Conservation (phyloP, 2,113 vertebrate genomes). For the Camelus dromedarius region DNA sequence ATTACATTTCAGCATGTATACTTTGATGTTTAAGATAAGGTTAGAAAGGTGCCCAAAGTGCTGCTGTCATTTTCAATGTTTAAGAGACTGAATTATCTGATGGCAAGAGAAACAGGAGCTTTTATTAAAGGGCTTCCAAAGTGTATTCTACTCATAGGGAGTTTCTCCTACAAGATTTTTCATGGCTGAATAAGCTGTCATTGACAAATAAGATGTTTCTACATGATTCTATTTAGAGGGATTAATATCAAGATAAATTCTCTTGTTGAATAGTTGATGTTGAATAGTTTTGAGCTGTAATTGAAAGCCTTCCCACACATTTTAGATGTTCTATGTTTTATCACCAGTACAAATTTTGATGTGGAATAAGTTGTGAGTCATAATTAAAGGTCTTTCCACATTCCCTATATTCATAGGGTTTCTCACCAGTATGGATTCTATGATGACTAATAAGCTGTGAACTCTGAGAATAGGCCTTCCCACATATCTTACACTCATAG, state of each 20-base stretch:
- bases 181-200: slow-evolving; percentile 71
- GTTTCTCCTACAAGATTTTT: slow-evolving; percentile 78
- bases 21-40: slow-evolving; percentile 15
- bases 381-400: slow-evolving; percentile 76
- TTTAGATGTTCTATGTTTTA: not conserved
- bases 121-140: slow-evolving; percentile 65
- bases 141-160: slow-evolving; percentile 62
- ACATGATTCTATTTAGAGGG: slow-evolving; percentile 45
- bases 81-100: slow-evolving; percentile 25
- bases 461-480: slow-evolving; percentile 86
- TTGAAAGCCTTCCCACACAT: not conserved
- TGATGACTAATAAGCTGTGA: slow-evolving; percentile 86
- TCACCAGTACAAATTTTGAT: slow-evolving; percentile 77
- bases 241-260: slow-evolving; percentile 66
- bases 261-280: not conserved
- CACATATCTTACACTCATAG: slow-evolving; percentile 82
- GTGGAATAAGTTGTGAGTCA: slow-evolving; percentile 51
- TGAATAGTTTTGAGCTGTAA: slow-evolving; percentile 61
- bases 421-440: slow-evolving; percentile 85
- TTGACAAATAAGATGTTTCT: slow-evolving; percentile 78
- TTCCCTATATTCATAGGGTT: slow-evolving; percentile 77
- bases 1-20: slow-evolving; percentile 8
- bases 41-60: slow-evolving; percentile 31
- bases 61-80: slow-evolving; percentile 14
- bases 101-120: slow-evolving; percentile 41